A percentile compares a stretch with the other conserved stretches of the same genome.
These are phyloP conservation scores for Torymus tubicola DNA, from an alignment of 2,888 invertebrate species.

Conservation along the genomic window DNA sequence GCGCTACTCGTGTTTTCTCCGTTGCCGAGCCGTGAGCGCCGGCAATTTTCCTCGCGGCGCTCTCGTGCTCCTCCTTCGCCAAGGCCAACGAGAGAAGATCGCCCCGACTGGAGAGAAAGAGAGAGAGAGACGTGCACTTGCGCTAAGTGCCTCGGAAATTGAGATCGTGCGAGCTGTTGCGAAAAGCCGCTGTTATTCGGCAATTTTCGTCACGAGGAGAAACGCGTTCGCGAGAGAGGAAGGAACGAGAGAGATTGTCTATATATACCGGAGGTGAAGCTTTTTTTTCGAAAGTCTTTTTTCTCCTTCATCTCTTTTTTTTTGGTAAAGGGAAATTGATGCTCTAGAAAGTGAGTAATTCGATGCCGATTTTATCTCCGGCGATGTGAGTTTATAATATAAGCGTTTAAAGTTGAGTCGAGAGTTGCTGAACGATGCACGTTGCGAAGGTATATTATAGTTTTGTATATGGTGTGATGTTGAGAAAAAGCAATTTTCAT, in stretches of 20 bases:
- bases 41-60: constrained; percentile 34
- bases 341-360: neutral
- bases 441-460: no score
- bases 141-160: constrained; percentile 30
- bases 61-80: constrained; percentile 13
- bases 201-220: neutral
- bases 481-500: no score
- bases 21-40: constrained; percentile 3
- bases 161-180: constrained; percentile 34
- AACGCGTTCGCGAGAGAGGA: neutral
- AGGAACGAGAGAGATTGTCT: no score
- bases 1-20: constrained; percentile 38
- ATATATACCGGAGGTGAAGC: no score
- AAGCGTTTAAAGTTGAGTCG: no score
- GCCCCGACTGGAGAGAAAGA: no score
- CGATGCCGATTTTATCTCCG: neutral
- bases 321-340: neutral
- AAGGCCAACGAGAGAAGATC: constrained; percentile 34
- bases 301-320: neutral
- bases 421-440: no score
- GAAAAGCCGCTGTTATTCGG: constrained; percentile 23
- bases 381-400: neutral
- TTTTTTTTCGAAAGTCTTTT: no score
- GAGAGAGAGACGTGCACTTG: no score
- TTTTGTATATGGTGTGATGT: no score